Percentiles rank a stretch among this genome's conserved stretches.
phyloP scores from a whole-genome alignment of 1,140 invertebrate species.

The Geopemphigus sp. region DNA sequence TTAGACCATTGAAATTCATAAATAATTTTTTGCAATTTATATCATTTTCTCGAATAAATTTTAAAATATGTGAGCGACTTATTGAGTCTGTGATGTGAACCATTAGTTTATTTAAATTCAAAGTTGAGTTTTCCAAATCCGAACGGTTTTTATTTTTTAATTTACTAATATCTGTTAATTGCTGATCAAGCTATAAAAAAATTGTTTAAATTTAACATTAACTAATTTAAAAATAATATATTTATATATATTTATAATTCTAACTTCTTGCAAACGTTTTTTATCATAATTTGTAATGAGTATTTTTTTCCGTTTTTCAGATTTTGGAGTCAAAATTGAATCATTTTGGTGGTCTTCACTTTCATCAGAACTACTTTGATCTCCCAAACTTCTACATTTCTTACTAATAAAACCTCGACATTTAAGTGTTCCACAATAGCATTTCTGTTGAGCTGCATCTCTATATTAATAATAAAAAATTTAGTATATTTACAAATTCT shows the following conservation, averaged over 20 bases:
- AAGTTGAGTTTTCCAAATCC: slow-evolving; percentile 83
- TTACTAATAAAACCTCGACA: slow-evolving; percentile 90
- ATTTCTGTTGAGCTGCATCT: slow-evolving; percentile 65
- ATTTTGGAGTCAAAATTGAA: neutral
- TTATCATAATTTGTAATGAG: neutral
- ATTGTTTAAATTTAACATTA: neutral
- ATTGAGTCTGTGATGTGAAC: slow-evolving; percentile 80
- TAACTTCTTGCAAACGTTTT: slow-evolving; percentile 28
- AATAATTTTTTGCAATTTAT: slow-evolving; percentile 81
- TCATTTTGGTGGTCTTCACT: neutral
- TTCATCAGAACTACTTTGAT: slow-evolving; percentile 12
- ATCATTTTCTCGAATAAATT: slow-evolving; percentile 70
- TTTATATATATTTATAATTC: neutral
- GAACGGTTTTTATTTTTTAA: slow-evolving; percentile 67
- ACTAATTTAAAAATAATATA: neutral
- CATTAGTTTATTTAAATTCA: slow-evolving; percentile 85
- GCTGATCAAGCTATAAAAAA: slow-evolving; percentile 57
- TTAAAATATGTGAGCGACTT: slow-evolving; percentile 66
- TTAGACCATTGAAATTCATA: slow-evolving; percentile 90
- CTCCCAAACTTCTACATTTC: neutral
- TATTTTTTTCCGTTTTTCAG: neutral
- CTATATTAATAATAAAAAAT: neutral
- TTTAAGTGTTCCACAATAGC: slow-evolving; percentile 81
- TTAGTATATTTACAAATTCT: neutral
- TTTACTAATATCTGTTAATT: slow-evolving; percentile 74